These are phyloP conservation scores for Onychomys leucogaster DNA, from an alignment of 2,797 vertebrate genomes.

Conservation along the genomic window DNA sequence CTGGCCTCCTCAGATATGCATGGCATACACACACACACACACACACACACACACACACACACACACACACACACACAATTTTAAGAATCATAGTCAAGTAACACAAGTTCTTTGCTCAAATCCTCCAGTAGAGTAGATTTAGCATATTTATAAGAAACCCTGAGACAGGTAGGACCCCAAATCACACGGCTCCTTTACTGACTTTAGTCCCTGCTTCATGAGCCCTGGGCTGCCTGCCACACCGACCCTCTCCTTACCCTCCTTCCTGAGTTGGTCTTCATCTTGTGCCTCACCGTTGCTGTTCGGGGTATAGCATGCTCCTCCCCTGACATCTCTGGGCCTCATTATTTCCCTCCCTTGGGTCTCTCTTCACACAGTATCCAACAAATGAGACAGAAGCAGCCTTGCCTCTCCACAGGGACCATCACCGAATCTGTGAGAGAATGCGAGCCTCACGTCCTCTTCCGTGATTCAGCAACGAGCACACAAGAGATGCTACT, in stretches of 20 bases:
- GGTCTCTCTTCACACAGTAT: neutral
- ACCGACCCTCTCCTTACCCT: neutral
- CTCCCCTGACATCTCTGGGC: neutral
- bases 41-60: neutral
- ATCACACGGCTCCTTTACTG: fast-evolving
- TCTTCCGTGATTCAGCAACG: fast-evolving
- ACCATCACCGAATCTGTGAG: neutral
- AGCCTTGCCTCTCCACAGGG: neutral
- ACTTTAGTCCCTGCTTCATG: no score
- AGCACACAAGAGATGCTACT: no score
- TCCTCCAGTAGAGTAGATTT: neutral
- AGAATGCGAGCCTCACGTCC: fast-evolving
- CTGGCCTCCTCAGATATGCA: neutral
- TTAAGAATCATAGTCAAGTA: neutral
- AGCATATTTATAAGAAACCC: neutral
- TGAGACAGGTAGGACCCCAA: fast-evolving
- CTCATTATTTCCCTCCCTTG: neutral
- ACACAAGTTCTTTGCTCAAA: neutral
- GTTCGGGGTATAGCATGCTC: neutral
- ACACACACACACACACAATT: neutral
- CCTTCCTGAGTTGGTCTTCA: no score
- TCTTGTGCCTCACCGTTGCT: no score
- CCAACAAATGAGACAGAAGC: neutral
- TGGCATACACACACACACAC: neutral
- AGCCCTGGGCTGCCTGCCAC: fast-evolving